These are phyloP conservation scores for Callorhinus ursinus DNA, from an alignment of 2,113 vertebrate species.

Conservation along the genomic window DNA sequence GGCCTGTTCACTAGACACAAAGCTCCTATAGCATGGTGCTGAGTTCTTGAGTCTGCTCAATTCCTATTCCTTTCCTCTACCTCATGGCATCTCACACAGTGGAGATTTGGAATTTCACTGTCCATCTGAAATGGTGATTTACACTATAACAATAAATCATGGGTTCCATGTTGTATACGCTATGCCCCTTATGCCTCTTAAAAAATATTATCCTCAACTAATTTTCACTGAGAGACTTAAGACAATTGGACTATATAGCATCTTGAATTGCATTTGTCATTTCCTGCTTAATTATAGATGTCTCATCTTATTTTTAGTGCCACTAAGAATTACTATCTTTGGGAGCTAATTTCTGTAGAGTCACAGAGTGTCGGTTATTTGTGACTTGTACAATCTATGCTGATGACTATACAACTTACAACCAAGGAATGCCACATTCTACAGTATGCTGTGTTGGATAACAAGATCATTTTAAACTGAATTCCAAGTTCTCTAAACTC, in stretches of 20 bases:
- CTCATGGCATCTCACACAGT: not conserved
- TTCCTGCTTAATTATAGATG: slow-evolving; percentile 65
- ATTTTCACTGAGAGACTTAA: slow-evolving; percentile 47
- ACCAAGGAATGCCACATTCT: slow-evolving; percentile 75
- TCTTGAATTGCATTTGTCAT: slow-evolving; percentile 69
- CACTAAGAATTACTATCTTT: slow-evolving; percentile 70
- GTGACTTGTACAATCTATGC: slow-evolving; percentile 68
- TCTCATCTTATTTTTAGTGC: slow-evolving; percentile 73
- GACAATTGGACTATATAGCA: slow-evolving; percentile 42
- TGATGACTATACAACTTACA: slow-evolving; percentile 66
- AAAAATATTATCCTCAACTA: slow-evolving; percentile 59
- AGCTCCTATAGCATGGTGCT: not conserved
- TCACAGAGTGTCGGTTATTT: slow-evolving; percentile 69
- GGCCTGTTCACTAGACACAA: not conserved
- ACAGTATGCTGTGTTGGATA: slow-evolving; percentile 70
- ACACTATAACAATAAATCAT: not conserved
- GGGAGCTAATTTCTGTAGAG: slow-evolving; percentile 65
- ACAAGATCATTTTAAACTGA: slow-evolving; percentile 78
- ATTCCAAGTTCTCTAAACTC: slow-evolving; percentile 74
- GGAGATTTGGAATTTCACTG: not conserved
- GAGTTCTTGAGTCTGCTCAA: not conserved
- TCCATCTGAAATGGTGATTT: slow-evolving; percentile 14
- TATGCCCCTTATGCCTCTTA: slow-evolving; percentile 35
- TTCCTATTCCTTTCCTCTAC: not conserved
- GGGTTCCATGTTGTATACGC: not conserved